These are phyloP conservation scores for Drosophila varians DNA, from an alignment of 1,140 invertebrate genomes.

Conservation along the genomic window DNA sequence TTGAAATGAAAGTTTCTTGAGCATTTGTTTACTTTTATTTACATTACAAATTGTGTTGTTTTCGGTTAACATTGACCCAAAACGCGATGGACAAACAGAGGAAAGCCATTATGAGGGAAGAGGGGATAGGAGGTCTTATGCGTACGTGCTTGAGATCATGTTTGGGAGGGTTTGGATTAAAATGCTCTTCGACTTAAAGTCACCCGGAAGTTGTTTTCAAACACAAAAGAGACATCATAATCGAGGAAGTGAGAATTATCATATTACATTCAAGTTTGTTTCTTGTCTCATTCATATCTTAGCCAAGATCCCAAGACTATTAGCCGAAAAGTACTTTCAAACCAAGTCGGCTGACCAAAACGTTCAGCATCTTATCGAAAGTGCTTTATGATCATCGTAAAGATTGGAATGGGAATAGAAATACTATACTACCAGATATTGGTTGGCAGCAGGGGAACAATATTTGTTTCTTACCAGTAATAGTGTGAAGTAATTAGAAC, in stretches of 20 bases:
- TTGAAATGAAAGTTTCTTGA: not conserved
- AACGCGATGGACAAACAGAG: slow-evolving; percentile 18
- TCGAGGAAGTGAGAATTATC: not conserved
- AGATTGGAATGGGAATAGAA: slow-evolving; percentile 4
- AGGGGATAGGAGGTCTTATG: slow-evolving; percentile 7
- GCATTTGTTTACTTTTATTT: not conserved
- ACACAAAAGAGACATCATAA: not conserved
- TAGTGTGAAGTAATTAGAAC: slow-evolving; percentile 58
- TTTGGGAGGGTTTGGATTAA: slow-evolving; percentile 1
- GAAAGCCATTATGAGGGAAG: not conserved
- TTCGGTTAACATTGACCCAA: slow-evolving; percentile 39
- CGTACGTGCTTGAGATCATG: slow-evolving; percentile 57
- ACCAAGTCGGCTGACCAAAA: slow-evolving; percentile 22
- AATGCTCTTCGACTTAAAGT: not conserved
- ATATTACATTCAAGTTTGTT: not conserved
- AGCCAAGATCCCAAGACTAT: not conserved
- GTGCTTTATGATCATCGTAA: slow-evolving; percentile 6
- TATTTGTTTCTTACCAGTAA: slow-evolving; percentile 56
- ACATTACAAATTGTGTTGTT: not conserved
- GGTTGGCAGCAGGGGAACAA: slow-evolving; percentile 9
- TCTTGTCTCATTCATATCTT: not conserved
- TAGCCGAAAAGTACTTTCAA: not conserved
- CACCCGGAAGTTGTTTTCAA: slow-evolving; percentile 14
- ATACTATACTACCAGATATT: not conserved
- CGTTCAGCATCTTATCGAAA: slow-evolving; percentile 28